Conservation (phyloP, 2,797 vertebrate species). For the Octomys mimax region DNA sequence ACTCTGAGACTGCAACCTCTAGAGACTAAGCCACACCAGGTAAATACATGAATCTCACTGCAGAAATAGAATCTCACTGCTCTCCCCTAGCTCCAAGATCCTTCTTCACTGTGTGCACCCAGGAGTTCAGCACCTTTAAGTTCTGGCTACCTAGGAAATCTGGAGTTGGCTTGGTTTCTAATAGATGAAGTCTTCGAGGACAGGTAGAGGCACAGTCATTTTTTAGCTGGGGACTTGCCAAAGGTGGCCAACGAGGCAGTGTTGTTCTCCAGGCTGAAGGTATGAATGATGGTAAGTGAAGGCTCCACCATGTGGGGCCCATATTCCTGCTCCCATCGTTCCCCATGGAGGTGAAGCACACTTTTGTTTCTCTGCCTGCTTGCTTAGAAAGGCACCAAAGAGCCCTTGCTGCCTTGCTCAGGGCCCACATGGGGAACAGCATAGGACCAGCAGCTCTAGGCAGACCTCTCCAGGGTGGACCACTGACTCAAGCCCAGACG, state of each 20-base stretch:
- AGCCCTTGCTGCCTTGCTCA: conserved; percentile 3
- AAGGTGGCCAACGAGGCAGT: not conserved
- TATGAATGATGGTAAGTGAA: not conserved
- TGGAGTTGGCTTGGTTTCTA: not conserved
- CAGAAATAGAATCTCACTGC: not conserved
- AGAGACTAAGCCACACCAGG: not conserved
- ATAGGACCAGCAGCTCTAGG: not conserved
- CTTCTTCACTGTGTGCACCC: not conserved
- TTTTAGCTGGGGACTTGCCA: not conserved
- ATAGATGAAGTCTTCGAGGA: not conserved
- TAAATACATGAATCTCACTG: not conserved
- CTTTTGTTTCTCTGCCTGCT: not conserved
- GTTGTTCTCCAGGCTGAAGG: not conserved
- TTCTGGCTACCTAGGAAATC: not conserved
- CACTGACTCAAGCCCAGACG: not conserved
- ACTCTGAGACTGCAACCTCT: not conserved
- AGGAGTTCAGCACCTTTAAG: not conserved
- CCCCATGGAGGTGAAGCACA: not conserved
- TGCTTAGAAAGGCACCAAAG: not conserved
- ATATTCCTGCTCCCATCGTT: not conserved
- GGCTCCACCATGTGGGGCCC: not conserved
- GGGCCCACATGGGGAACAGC: not conserved
- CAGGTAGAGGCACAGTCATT: not conserved
- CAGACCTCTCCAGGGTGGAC: not conserved
- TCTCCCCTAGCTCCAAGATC: not conserved